Evolutionary conservation across 2,888 invertebrate genomes (phyloP).

Genomic region (Leucophora obtusa): DNA sequence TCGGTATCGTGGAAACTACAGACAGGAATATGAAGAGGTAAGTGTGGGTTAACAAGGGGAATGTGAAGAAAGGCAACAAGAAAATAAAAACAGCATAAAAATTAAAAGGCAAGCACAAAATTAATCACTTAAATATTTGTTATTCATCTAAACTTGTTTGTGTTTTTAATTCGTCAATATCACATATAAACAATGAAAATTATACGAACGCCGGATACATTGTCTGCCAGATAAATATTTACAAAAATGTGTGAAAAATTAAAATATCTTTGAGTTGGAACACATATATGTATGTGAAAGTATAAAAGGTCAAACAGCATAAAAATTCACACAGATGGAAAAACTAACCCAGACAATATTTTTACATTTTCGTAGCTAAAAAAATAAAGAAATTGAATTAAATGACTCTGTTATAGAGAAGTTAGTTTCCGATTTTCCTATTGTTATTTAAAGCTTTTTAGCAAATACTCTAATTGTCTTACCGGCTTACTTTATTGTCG

Average conservation of each 20-base stretch:
- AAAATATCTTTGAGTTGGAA: not conserved
- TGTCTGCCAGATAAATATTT: not conserved
- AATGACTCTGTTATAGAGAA: no score
- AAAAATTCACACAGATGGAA: not conserved
- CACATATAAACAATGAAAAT: not conserved
- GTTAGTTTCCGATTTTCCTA: no score
- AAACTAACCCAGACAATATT: conserved; percentile 29
- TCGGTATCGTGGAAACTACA: conserved; percentile 39
- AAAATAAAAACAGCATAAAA: conserved; percentile 7
- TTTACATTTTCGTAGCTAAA: no score
- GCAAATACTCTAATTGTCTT: not conserved
- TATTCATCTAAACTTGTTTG: conserved; percentile 16
- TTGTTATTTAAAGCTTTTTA: no score
- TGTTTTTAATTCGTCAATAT: not conserved
- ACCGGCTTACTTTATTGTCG: conserved; percentile 38
- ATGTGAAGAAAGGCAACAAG: not conserved
- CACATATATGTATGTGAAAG: not conserved
- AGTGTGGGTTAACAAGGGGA: conserved; percentile 41
- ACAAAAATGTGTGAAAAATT: not conserved
- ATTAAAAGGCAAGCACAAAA: conserved; percentile 41
- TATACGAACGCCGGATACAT: not conserved
- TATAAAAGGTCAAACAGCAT: conserved; percentile 38
- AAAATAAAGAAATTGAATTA: no score
- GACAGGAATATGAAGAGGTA: conserved; percentile 53
- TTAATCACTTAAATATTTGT: conserved; percentile 8